Evolutionary conservation across 1,140 invertebrate species (phyloP).

Genomic region (Cepaea nemoralis): DNA sequence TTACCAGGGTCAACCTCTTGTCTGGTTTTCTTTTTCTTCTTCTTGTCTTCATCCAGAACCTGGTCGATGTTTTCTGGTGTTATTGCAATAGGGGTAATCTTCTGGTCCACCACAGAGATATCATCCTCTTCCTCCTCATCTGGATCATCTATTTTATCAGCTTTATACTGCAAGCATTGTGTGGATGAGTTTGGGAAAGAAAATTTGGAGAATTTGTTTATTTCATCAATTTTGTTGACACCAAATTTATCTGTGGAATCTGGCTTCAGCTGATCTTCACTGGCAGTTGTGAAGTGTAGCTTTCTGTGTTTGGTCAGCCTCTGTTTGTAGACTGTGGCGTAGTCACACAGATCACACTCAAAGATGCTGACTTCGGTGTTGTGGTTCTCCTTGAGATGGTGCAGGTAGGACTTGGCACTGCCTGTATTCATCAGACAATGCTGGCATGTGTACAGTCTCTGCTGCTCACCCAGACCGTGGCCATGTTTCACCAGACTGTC

Average conservation of each 20-base stretch:
- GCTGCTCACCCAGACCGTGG: neutral
- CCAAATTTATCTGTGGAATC: neutral
- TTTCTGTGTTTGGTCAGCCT: constrained; percentile 65
- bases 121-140: neutral
- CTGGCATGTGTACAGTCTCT: constrained; percentile 61
- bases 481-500: neutral
- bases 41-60: constrained; percentile 40
- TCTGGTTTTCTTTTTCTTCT: constrained; percentile 64
- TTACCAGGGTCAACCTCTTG: constrained; percentile 70
- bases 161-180: neutral
- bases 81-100: neutral
- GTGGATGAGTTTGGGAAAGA: neutral
- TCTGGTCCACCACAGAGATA: constrained; percentile 42
- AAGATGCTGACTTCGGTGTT: constrained; percentile 58
- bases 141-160: constrained; percentile 32
- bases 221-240: neutral
- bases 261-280: neutral
- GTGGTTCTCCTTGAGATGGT: constrained; percentile 59
- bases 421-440: constrained; percentile 59
- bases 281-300: constrained; percentile 48
- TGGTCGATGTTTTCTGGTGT: constrained; percentile 30
- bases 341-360: constrained; percentile 66
- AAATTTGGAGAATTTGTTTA: too few relatives aligned
- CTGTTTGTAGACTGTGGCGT: constrained; percentile 66
- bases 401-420: constrained; percentile 59